These are phyloP conservation scores for Plotosus lineatus DNA, from an alignment of 2,113 vertebrate genomes.

Conservation along the genomic window DNA sequence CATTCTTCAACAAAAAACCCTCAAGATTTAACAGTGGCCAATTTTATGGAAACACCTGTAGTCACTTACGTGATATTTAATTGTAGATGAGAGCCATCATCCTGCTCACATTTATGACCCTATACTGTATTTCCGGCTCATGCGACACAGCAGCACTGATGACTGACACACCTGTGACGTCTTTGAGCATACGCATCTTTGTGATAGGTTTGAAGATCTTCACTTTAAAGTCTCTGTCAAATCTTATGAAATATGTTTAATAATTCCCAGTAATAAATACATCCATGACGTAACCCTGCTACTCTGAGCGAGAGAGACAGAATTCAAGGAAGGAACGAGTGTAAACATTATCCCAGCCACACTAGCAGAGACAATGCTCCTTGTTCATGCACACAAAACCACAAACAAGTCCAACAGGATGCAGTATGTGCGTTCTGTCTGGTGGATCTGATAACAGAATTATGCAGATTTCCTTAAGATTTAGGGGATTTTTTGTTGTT, in stretches of 20 bases:
- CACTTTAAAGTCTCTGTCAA: too few relatives aligned
- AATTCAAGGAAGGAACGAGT: background rate
- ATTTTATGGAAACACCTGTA: background rate
- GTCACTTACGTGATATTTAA: too few relatives aligned
- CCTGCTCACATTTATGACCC: too few relatives aligned
- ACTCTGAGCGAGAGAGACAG: background rate
- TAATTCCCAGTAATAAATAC: background rate
- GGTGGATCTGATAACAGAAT: background rate
- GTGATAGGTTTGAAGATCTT: too few relatives aligned
- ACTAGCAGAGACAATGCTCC: background rate
- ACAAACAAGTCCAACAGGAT: background rate
- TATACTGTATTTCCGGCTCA: too few relatives aligned
- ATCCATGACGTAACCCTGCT: too few relatives aligned
- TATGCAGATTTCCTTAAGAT: too few relatives aligned
- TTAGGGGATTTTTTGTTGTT: background rate
- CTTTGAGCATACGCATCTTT: too few relatives aligned
- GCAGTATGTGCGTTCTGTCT: background rate
- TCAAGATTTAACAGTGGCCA: background rate
- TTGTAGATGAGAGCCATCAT: too few relatives aligned
- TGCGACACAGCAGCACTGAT: too few relatives aligned
- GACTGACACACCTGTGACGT: too few relatives aligned
- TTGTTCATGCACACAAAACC: background rate
- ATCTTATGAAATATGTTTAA: background rate
- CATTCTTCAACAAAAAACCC: too few relatives aligned
- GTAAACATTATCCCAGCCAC: background rate